Evolutionary conservation across 2,113 vertebrate genomes (phyloP), one percentile per base, ranked within the genome.

Genomic region (Australoheros scitulus): DNA sequence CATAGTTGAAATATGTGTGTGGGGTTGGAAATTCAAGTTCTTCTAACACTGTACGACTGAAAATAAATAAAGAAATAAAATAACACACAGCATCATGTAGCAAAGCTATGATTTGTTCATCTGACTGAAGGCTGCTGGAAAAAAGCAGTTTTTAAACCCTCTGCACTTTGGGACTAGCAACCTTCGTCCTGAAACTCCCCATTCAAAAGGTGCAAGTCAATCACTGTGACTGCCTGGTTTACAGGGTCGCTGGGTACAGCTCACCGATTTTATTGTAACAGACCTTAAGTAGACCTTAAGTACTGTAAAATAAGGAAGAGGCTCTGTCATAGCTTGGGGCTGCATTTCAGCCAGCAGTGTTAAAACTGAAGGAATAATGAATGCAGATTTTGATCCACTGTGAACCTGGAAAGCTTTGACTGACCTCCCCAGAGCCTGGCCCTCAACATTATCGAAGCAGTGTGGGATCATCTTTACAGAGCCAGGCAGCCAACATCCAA

Each of bases 261-360:
- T 26, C 63, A 26, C 24, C 8, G 47, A 18, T 47, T 47, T 26
- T 29, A 5, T 47, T 68, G 64, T 68, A 68, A 26, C 26, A n/a
- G n/a, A n/a, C n/a, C n/a, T n/a, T 14, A 47, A 47, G 24, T 22
- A 47, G 1, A 26, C 41, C 64, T 29, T 6, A 68, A 47, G n/a
- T 47, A 68, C 63, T 68, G 38, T 38, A 68, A 68, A 65, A 43
- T n/a, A 26, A 65, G 63, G 2, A 47, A 65, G 63, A 47, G 63
- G 63, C 63, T 0, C 8, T 47, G 38, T 47, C 63, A 0, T 47
- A 22, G 38, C 24, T 47, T 68, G 24, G 38, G 0, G 0, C 22
- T 68, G 38, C 7, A 68, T 68, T 68, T 68, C 64, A 68, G 64
- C 43, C 63, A 68, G 63, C 43, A 14, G 14, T 2, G 2, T 26